These are phyloP conservation scores for Sebastes matsubarae DNA, from an alignment of 2,797 vertebrate genomes.

Conservation along the genomic window DNA sequence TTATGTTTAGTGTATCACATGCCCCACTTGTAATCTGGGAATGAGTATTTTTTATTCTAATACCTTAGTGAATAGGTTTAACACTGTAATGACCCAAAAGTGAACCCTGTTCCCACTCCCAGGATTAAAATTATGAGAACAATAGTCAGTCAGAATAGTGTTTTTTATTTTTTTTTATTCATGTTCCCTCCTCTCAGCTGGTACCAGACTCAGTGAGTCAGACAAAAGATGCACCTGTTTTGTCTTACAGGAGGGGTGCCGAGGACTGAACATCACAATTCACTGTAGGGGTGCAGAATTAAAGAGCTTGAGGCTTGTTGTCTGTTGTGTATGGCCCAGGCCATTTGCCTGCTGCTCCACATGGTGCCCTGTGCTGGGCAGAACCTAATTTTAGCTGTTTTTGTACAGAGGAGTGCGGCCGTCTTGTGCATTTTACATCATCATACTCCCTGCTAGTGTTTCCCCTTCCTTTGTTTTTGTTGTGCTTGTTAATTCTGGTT, in stretches of 20 bases:
- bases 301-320: conserved; percentile 5
- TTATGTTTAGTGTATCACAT: conserved; percentile 49
- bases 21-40: conserved; percentile 26
- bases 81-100: conserved; percentile 7
- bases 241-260: conserved; percentile 27
- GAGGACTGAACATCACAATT: conserved; percentile 38
- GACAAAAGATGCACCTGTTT: conserved; percentile 77
- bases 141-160: conserved; percentile 6
- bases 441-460: background rate
- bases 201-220: conserved; percentile 20
- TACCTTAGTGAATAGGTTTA: conserved; percentile 22
- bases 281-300: conserved; percentile 27
- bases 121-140: conserved; percentile 28
- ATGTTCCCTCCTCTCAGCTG: conserved; percentile 20
- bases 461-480: conserved; percentile 41
- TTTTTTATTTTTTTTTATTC: background rate
- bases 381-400: conserved; percentile 14
- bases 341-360: conserved; percentile 5
- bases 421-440: conserved; percentile 13
- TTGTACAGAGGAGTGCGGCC: background rate
- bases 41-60: background rate
- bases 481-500: conserved; percentile 27
- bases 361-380: conserved; percentile 1
- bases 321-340: conserved; percentile 14
- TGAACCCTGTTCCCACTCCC: background rate